Evolutionary conservation across 2,797 vertebrate species (phyloP).

Genomic region (Poecilia velifera): DNA sequence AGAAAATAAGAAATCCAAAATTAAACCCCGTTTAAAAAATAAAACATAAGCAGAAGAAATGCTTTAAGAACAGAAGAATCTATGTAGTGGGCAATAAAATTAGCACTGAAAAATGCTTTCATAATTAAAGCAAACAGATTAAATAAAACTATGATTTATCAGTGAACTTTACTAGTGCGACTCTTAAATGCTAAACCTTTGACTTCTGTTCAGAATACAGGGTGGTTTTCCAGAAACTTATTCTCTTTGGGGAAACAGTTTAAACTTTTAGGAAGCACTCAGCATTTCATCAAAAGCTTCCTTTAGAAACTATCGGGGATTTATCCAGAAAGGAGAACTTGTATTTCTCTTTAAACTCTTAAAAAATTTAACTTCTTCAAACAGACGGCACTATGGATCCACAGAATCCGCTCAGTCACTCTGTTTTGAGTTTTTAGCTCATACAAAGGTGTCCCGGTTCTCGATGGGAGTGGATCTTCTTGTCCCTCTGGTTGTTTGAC

Average conservation of each 20-base stretch:
- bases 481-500: slow-evolving; percentile 31
- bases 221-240: not conserved
- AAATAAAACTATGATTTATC: not conserved
- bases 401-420: not conserved
- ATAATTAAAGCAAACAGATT: not conserved
- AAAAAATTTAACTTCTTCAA: not conserved
- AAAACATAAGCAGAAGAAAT: not conserved
- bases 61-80: not conserved
- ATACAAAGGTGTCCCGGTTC: slow-evolving; percentile 75
- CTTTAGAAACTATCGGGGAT: not conserved
- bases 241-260: not conserved
- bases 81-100: not conserved
- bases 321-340: not conserved
- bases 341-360: not conserved
- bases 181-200: not conserved
- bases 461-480: slow-evolving; percentile 25
- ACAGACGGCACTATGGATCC: not conserved
- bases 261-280: not conserved
- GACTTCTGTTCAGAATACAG: not conserved
- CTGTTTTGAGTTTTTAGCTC: slow-evolving; percentile 22
- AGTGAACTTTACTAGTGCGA: not conserved
- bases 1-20: not conserved
- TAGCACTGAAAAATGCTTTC: not conserved
- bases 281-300: not conserved
- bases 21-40: not conserved